Base-by-base conservation (phyloP, 2,888 invertebrate species). In the Leptopilina syphax region DNA sequence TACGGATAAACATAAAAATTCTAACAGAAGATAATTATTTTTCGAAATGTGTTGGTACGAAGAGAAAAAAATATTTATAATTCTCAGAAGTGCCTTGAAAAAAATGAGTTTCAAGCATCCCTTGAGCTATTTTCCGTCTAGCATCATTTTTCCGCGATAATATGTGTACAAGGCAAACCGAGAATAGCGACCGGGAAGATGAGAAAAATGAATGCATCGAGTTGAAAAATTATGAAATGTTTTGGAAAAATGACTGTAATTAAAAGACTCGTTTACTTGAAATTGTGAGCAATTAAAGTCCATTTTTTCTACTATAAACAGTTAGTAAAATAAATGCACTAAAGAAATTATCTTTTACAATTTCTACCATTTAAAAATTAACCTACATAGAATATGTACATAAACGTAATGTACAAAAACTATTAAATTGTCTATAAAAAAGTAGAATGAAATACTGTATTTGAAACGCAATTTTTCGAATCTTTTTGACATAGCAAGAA, bases 61-160 rank as follows among this genome's bases (percentile, higher is more conserved):
- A 18, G 24, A 5, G 24, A 70, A 6, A 70, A 70, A 27, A 70
- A 27, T 7, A 50, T 13, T 50, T 1, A 9, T 50, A 70, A 68
- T 60, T 18, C 6, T 63, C 7, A 24, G 34, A 70, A 70, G 50
- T 70, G 70, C 27, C 50, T 27, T 50, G 50, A 34, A 70, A 27
- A 63, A 24, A 70, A 70, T 47, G 50, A 47, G 47, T 12, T 70
- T 50, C 54, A 70, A 54, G 24, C 54, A 70, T 70, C 70, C 70
- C 50, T 54, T 13, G 70, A 70, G 70, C 79, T 80, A 77, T 81
- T 83, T 83, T 83, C 81, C 73, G 80, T 82, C 81, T 81, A 65
- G 70, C 78, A 80, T 76, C 68, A 79, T 79, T 81, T 78, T 57
- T 77, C 60, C 78, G 77, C 73, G 73, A 73, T 78, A 78, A 76